phyloP scores from a whole-genome alignment of 2,113 vertebrate species.

The Melanocharis versteri region DNA sequence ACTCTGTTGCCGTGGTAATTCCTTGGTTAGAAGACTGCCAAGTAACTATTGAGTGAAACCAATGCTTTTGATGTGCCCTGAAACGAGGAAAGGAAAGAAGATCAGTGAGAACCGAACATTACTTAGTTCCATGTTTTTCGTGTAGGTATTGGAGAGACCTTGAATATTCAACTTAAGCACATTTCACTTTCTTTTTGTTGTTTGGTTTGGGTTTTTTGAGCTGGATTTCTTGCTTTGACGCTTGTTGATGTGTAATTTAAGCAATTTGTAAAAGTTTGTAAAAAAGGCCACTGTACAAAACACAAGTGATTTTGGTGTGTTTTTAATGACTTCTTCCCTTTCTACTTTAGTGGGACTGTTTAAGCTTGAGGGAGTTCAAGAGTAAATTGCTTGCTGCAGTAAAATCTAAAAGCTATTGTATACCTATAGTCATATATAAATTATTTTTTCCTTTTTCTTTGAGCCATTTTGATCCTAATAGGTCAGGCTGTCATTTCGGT shows the following conservation, averaged over 20 bases:
- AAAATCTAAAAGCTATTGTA: background rate
- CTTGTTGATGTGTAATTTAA: background rate
- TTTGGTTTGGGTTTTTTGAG: background rate
- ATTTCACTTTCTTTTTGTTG: background rate
- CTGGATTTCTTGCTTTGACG: background rate
- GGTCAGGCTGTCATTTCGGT: background rate
- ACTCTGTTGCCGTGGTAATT: background rate
- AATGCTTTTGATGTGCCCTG: background rate
- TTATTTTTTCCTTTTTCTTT: background rate
- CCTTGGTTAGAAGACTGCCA: background rate
- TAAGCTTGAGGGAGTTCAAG: background rate
- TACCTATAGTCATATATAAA: background rate
- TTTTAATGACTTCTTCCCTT: background rate
- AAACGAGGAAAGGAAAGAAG: background rate
- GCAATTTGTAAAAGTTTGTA: background rate
- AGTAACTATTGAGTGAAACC: slow-evolving; percentile 34
- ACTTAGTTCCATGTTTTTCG: background rate
- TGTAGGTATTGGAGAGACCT: background rate
- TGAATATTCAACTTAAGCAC: background rate
- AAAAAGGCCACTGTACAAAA: background rate
- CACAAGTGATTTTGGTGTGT: background rate
- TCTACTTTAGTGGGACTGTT: background rate
- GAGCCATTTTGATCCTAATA: background rate
- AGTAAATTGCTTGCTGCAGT: background rate
- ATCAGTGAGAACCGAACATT: background rate